Conservation (phyloP, 2,797 vertebrate species). For the Hipposideros larvatus region DNA sequence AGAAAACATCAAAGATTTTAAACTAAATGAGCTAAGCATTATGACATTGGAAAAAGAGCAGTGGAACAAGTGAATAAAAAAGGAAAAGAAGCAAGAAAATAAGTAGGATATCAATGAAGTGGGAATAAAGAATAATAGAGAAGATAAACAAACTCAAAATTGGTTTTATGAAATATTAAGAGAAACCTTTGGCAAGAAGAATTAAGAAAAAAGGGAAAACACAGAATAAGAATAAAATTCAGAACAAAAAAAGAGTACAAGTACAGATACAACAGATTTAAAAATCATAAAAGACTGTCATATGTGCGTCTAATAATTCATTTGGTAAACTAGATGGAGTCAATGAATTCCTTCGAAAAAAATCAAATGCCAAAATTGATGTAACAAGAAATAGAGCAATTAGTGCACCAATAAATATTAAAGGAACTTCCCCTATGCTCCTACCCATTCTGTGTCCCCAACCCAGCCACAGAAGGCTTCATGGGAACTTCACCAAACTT, state of each 20-base stretch:
- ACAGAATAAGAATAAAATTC: neutral
- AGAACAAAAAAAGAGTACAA: neutral
- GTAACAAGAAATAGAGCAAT: neutral
- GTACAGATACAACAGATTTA: neutral
- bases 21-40: neutral
- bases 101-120: neutral
- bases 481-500: neutral
- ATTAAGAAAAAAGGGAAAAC: neutral
- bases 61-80: neutral
- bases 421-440: neutral
- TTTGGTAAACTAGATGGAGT: neutral
- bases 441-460: neutral
- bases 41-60: neutral
- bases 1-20: neutral
- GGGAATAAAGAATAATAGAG: neutral
- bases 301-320: neutral
- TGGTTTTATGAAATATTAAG: neutral
- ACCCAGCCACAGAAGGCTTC: neutral
- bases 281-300: neutral
- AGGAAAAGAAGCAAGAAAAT: neutral
- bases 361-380: neutral
- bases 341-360: neutral
- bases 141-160: slow-evolving; percentile 4
- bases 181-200: neutral
- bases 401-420: neutral